A percentile compares a stretch with the other conserved stretches of the same genome.
phyloP scores from a whole-genome alignment of 2,113 vertebrate genomes.

The Cyanoderma ruficeps region DNA sequence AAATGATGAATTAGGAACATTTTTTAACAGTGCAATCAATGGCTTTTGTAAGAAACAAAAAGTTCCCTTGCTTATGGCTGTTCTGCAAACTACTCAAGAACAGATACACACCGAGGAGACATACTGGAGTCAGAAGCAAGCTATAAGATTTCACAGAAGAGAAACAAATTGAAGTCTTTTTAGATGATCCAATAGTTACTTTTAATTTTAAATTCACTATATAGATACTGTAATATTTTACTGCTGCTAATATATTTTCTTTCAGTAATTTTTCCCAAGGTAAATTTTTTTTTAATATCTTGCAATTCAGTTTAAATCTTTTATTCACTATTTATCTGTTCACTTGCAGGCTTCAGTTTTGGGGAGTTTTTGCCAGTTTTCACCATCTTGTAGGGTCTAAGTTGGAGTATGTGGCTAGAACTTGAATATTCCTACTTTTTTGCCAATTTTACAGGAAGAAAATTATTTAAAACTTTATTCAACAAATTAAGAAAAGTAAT shows the following conservation, averaged over 20 bases:
- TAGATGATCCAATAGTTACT: background rate
- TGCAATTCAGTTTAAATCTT: background rate
- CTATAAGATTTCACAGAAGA: background rate
- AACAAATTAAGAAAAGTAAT: background rate
- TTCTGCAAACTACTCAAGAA: background rate
- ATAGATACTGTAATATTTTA: background rate
- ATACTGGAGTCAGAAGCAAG: background rate
- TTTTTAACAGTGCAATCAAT: background rate
- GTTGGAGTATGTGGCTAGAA: background rate
- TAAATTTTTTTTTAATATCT: background rate
- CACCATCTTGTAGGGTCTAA: background rate
- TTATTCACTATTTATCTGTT: background rate
- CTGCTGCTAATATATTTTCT: background rate
- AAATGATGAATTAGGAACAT: background rate
- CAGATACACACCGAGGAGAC: background rate
- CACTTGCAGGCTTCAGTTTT: background rate
- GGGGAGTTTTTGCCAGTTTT: background rate
- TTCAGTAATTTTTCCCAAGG: background rate
- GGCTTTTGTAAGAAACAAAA: background rate
- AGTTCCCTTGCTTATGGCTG: background rate
- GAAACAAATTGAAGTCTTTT: background rate
- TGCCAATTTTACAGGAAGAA: background rate
- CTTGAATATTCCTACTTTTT: background rate
- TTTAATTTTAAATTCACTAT: background rate
- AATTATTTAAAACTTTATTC: background rate